phyloP scores from a whole-genome alignment of 1,140 invertebrate species.

The Macrobrachium rosenbergii region DNA sequence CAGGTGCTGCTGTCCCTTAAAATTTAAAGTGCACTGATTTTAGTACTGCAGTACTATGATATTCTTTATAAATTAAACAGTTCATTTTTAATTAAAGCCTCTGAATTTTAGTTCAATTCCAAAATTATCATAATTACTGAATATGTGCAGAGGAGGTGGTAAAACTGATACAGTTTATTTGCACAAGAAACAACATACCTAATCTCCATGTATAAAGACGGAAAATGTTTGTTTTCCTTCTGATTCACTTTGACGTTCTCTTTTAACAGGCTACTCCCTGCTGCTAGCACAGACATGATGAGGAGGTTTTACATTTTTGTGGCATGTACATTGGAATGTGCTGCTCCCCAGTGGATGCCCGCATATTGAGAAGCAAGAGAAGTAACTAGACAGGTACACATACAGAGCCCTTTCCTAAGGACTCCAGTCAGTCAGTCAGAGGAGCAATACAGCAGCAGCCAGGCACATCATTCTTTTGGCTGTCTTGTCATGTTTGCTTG shows the following conservation, averaged over 20 bases:
- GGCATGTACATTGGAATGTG: conserved; percentile 61
- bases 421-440: conserved; percentile 28
- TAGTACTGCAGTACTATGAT: not conserved
- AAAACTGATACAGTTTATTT: conserved; percentile 45
- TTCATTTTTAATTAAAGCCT: too few species aligned
- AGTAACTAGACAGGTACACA: conserved; percentile 54
- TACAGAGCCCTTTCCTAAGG: conserved; percentile 47
- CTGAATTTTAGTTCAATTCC: not conserved
- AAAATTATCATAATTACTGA: conserved; percentile 33
- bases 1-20: conserved; percentile 19
- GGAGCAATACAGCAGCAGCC: conserved; percentile 46
- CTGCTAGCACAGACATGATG: conserved; percentile 16
- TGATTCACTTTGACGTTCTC: conserved; percentile 8
- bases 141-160: conserved; percentile 56
- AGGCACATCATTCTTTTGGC: conserved; percentile 46
- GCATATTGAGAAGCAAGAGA: conserved; percentile 50
- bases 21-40: too few species aligned
- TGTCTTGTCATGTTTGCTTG: conserved; percentile 32
- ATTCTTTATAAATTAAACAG: too few species aligned
- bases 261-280: conserved; percentile 16
- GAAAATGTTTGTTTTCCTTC: not conserved
- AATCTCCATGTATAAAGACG: conserved; percentile 54
- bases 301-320: conserved; percentile 46
- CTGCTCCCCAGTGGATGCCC: conserved; percentile 57
- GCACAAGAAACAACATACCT: conserved; percentile 50